Conservation (phyloP, 2,797 vertebrate genomes). For the Discoglossus pictus region DNA sequence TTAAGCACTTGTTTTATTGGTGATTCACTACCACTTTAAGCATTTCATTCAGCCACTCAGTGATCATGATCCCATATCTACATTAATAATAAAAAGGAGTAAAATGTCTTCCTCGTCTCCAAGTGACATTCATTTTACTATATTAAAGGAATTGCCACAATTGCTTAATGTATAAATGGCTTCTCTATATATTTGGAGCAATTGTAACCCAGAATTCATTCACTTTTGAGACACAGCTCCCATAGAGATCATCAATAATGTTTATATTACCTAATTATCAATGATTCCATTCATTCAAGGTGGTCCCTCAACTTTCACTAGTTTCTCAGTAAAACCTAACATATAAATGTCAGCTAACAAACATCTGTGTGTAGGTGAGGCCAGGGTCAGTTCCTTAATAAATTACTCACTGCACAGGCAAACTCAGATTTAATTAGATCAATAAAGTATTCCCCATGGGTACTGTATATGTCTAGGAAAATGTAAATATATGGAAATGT, state of each 20-base stretch:
- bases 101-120: not conserved
- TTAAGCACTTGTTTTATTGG: no score
- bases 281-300: constrained; percentile 41
- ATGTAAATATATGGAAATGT: constrained; percentile 30
- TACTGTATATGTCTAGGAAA: constrained; percentile 21
- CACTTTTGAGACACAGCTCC: not conserved
- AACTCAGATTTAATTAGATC: constrained; percentile 40
- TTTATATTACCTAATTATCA: constrained; percentile 5
- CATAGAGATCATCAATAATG: constrained; percentile 4
- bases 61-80: no score
- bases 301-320: constrained; percentile 27
- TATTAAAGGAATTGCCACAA: constrained; percentile 32
- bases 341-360: constrained; percentile 28
- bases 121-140: constrained; percentile 33
- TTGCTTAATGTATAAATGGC: constrained; percentile 7
- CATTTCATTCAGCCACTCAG: no score
- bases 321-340: not conserved
- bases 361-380: constrained; percentile 31
- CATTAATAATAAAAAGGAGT: no score
- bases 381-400: constrained; percentile 43
- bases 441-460: constrained; percentile 29
- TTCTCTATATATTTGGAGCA: constrained; percentile 1
- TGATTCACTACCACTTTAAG: no score
- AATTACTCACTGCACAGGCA: constrained; percentile 38
- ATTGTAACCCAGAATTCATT: not conserved